Evolutionary conservation across 2,888 invertebrate species (phyloP).

Genomic region (Zelleria hepariella): DNA sequence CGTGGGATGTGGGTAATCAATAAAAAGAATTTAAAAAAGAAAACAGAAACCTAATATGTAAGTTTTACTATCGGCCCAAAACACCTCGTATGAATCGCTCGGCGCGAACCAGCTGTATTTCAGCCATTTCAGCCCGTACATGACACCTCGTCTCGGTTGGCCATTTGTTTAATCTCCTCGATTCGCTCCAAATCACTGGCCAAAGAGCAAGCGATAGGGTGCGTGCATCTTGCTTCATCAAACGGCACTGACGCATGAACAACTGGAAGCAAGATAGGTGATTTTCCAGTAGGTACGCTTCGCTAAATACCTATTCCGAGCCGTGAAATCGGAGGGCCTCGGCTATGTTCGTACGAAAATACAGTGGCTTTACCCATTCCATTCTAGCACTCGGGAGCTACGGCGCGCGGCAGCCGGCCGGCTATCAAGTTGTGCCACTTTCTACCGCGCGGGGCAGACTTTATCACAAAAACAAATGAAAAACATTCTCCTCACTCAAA

Average conservation of each 20-base stretch:
- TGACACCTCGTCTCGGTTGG: background rate
- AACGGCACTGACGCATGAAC: background rate
- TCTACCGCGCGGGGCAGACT: background rate
- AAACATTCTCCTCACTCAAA: background rate
- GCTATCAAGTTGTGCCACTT: slow-evolving; percentile 1
- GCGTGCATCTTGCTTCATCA: background rate
- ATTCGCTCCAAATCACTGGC: background rate
- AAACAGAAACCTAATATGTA: too few relatives aligned
- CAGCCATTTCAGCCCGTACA: background rate
- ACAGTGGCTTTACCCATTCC: background rate
- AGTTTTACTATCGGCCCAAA: too few relatives aligned
- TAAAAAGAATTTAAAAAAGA: too few relatives aligned
- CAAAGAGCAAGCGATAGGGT: background rate
- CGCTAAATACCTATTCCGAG: background rate
- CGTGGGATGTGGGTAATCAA: too few relatives aligned
- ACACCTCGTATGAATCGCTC: too few relatives aligned
- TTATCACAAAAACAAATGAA: slow-evolving; percentile 2
- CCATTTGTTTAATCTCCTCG: background rate
- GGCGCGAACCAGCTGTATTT: background rate
- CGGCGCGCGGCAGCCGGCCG: background rate
- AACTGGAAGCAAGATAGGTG: background rate
- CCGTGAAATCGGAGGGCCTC: background rate
- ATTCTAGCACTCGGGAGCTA: background rate
- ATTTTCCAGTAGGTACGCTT: background rate
- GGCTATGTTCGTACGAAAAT: background rate